Evolutionary conservation across 2,113 vertebrate species (phyloP), one percentile per base, ranked within the genome.

Genomic region (Labeo catla): DNA sequence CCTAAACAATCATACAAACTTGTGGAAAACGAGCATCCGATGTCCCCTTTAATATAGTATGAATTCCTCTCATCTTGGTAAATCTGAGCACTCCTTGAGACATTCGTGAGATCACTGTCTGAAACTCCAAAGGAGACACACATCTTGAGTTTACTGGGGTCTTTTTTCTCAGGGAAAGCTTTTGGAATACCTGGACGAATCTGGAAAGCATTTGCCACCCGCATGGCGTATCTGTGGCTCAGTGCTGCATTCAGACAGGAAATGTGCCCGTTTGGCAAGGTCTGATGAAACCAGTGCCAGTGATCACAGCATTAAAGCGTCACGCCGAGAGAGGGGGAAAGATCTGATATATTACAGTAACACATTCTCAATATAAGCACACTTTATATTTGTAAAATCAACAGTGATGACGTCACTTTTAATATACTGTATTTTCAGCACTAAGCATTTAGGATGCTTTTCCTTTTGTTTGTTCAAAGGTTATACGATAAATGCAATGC

Each of bases 131-230:
- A 76, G 23, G 6, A 76, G 12, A 76, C 47, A 28, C 12, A 0
- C 49, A 15, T 15, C 45, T 49, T 50, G 6, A 7, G 21, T 76
- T 47, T 76, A 76, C 11, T 50, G 11, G 45, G 3, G 43, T 74
- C 43, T 76, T 74, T 74, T 39, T 47, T 76, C 13, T 76, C 0
- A 34, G 15, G 59, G 28, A 28, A 28, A 28, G 28, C n/a, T 70
- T 39, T 82, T 6, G 36, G 36, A 82, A 3, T 82, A 82, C 63
- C 81, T 82, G 81, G 10, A 52, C 16, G 6, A 70, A 68, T 82
- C 47, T 82, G 81, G 47, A 70, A 82, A 82, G 47, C 47, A 28
- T 82, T 82, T 82, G 47, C 47, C 63, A 82, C 81, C 81, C 65
- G 81, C 81, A 70, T 39, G 61, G 81, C 0, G 34, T 63, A 70